Base-by-base conservation (phyloP, 92 coral and sea anemone genomes). In the Parazoanthus darwini region DNA sequence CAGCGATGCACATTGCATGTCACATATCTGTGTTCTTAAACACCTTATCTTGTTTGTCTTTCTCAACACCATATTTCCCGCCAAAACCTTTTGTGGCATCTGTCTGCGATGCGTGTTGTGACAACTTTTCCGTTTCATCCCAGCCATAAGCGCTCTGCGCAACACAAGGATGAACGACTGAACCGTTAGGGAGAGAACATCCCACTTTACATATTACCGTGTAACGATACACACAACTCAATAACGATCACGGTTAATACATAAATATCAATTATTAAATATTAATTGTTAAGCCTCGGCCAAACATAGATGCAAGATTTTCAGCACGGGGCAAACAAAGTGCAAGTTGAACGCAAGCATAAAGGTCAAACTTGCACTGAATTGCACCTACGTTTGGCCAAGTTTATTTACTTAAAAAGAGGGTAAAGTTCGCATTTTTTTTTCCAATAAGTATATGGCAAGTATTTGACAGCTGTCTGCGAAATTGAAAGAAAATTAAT, bases 31-130 rank as follows among this genome's bases (percentile, higher is more conserved):
- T 46, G 29, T 14, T 67, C 23, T 10, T 25, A 79, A 67, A 68
- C 87, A 97, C 99, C 92, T 95, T 89, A 90, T 96, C 99, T 88
- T 92, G 92, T 89, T 95, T 92, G 83, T 96, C 99, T 68, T 92
- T 93, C 90, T 96, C 93, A 15, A 96, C 94, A 73, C 99, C 99
- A 94, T 92, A 96, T 89, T 96, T 96, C 22, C 99, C 99, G 8
- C 99, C 99, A 78, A 95, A 96, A 36, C 99, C 99, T 86, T 93
- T 93, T 3, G 99, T 91, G 44, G 98, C 94, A 85, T 96, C 96
- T 82, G 92, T 48, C 71, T 74, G 88, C 37, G 88, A 86, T 23
- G 73, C 88, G 37, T 86, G 88, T 39, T 74, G 82, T 3, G 75
- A 86, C 78, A 76, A 82, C 46, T n/a, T 56, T 43, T 58, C 82